Conservation (phyloP, 2,888 invertebrate genomes). For the Drosophila mayaguana region DNA sequence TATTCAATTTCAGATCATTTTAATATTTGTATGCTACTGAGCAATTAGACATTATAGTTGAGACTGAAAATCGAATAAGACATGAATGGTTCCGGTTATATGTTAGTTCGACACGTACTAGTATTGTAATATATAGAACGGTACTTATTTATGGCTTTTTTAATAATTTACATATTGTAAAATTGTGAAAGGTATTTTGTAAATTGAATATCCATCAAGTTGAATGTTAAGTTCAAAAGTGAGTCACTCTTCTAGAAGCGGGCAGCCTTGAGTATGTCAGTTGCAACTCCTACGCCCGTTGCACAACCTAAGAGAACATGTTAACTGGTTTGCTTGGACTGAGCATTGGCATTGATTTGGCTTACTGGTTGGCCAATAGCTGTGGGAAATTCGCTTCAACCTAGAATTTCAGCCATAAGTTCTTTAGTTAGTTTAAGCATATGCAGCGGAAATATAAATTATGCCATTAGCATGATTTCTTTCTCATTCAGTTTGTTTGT, state of each 20-base stretch:
- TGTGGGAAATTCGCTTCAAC: conserved; percentile 22
- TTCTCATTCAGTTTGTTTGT: not conserved
- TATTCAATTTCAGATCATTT: not conserved
- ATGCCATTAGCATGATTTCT: conserved; percentile 20
- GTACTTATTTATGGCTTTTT: not conserved
- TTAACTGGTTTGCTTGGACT: conserved; percentile 44
- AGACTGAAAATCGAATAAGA: not conserved
- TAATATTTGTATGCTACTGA: not conserved
- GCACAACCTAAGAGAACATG: conserved; percentile 20
- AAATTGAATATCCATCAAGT: conserved; percentile 16
- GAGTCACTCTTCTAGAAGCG: conserved; percentile 51
- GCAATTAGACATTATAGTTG: too few relatives aligned
- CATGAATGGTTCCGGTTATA: not conserved
- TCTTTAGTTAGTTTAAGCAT: conserved; percentile 11
- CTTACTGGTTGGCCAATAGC: conserved; percentile 6
- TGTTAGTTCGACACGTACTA: not conserved
- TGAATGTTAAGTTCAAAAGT: conserved; percentile 67
- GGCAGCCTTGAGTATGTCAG: conserved; percentile 58
- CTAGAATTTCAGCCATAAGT: conserved; percentile 3
- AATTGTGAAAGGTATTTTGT: conserved; percentile 5
- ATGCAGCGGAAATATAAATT: conserved; percentile 39
- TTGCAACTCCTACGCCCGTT: conserved; percentile 52
- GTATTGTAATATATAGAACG: not conserved
- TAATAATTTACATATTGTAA: conserved; percentile 31
- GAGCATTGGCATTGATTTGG: conserved; percentile 26